A percentile compares a stretch with the other conserved stretches of the same genome.
These are phyloP conservation scores for Propithecus coquereli DNA, from an alignment of 2,113 vertebrate species.

Conservation along the genomic window DNA sequence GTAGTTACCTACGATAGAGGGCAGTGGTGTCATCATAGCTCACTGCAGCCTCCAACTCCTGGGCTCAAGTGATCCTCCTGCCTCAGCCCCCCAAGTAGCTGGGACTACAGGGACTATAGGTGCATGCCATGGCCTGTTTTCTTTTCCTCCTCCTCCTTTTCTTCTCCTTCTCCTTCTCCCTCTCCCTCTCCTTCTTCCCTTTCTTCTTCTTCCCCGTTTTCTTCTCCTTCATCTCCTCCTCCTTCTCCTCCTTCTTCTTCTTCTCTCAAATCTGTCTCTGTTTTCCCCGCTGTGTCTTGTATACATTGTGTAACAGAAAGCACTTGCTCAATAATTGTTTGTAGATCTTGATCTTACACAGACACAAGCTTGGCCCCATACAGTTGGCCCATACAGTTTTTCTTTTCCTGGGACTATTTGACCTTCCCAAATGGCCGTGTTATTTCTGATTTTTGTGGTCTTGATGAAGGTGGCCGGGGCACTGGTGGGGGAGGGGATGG, in stretches of 20 bases:
- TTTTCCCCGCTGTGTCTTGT: background rate
- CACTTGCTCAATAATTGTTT: background rate
- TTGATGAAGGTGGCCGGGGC: background rate
- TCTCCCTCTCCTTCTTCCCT: background rate
- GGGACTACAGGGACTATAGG: too few species aligned
- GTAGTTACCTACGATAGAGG: too few species aligned
- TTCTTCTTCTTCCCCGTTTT: too few species aligned
- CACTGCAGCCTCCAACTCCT: too few species aligned
- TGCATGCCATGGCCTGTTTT: too few species aligned
- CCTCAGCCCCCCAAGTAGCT: too few species aligned
- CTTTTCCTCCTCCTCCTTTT: background rate
- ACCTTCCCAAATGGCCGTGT: background rate
- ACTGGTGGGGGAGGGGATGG: background rate
- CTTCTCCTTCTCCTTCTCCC: too few species aligned
- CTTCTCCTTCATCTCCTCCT: too few species aligned
- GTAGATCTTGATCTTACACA: background rate
- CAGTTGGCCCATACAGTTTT: background rate
- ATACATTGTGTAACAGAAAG: background rate
- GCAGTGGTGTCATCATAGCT: too few species aligned
- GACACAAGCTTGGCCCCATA: background rate
- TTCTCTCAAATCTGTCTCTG: background rate
- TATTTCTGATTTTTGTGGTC: background rate
- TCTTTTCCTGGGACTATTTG: background rate
- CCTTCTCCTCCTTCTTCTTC: background rate
- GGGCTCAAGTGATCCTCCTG: too few species aligned